A percentile compares a stretch with the other conserved stretches of the same genome.
Evolutionary conservation across 2,888 invertebrate genomes (phyloP).

Genomic region (Chrysolina haemoptera): DNA sequence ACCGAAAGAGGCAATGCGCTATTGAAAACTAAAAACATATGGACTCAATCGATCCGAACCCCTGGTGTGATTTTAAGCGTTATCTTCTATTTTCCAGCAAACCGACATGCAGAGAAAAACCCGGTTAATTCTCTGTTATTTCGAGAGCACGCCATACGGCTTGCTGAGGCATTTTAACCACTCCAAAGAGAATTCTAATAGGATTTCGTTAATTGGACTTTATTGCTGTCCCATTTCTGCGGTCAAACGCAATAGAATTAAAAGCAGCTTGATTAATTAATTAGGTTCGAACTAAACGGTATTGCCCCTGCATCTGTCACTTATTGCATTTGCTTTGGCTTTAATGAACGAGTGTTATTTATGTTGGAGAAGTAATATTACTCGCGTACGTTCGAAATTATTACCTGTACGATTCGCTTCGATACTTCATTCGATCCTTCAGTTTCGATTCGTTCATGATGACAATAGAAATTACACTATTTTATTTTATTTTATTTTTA

Average conservation of each 20-base stretch:
- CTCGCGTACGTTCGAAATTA: too few species aligned
- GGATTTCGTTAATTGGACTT: slow-evolving; percentile 59
- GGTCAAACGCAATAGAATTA: slow-evolving; percentile 55
- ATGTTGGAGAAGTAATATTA: too few species aligned
- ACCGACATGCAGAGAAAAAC: slow-evolving; percentile 21
- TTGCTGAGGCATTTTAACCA: slow-evolving; percentile 31
- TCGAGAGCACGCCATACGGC: slow-evolving; percentile 19
- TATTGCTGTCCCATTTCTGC: slow-evolving; percentile 49
- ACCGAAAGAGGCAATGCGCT: too few species aligned
- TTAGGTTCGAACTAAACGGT: slow-evolving; percentile 50
- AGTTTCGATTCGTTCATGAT: too few species aligned
- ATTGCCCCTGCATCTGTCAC: slow-evolving; percentile 29
- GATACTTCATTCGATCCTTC: too few species aligned
- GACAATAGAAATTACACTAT: too few species aligned
- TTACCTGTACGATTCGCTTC: too few species aligned
- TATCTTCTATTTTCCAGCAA: background rate
- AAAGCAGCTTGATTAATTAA: slow-evolving; percentile 53
- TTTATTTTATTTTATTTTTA: too few species aligned
- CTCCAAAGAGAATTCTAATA: slow-evolving; percentile 54
- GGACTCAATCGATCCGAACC: background rate
- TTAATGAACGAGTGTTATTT: slow-evolving; percentile 1
- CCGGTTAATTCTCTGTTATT: slow-evolving; percentile 31
- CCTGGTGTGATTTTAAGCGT: slow-evolving; percentile 1
- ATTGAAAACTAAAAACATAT: too few species aligned
- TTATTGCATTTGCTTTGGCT: slow-evolving; percentile 14